phyloP scores from a whole-genome alignment of 1,140 invertebrate genomes.

The Pomacea maculata region DNA sequence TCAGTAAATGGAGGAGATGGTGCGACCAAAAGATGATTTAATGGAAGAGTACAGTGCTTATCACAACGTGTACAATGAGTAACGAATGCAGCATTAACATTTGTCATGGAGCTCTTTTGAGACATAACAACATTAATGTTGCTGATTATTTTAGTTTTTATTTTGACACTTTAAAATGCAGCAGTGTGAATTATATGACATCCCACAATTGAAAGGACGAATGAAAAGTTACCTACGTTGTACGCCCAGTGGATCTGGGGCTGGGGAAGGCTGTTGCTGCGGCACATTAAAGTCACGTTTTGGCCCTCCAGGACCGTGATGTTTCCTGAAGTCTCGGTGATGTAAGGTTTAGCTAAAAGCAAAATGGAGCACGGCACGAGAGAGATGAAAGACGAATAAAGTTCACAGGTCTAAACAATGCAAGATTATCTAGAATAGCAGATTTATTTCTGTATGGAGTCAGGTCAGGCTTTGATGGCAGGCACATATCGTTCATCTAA shows the following conservation, averaged over 20 bases:
- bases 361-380: too few relatives aligned
- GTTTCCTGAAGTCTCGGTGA: conserved; percentile 10
- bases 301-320: not conserved
- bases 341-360: conserved; percentile 17
- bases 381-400: too few relatives aligned
- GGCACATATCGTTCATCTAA: too few relatives aligned
- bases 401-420: too few relatives aligned
- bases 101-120: too few relatives aligned
- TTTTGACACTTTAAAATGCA: not conserved
- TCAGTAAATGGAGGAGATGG: too few relatives aligned
- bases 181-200: not conserved
- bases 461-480: too few relatives aligned
- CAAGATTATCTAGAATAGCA: too few relatives aligned
- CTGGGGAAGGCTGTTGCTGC: not conserved
- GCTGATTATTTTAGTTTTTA: not conserved
- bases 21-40: too few relatives aligned
- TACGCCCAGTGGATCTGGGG: not conserved
- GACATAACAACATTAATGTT: not conserved
- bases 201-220: too few relatives aligned
- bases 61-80: not conserved
- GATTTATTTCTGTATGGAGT: too few relatives aligned
- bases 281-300: not conserved
- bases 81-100: not conserved
- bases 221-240: not conserved
- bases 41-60: not conserved